phyloP scores from a whole-genome alignment of 1,140 invertebrate species.

The Lerema accius region DNA sequence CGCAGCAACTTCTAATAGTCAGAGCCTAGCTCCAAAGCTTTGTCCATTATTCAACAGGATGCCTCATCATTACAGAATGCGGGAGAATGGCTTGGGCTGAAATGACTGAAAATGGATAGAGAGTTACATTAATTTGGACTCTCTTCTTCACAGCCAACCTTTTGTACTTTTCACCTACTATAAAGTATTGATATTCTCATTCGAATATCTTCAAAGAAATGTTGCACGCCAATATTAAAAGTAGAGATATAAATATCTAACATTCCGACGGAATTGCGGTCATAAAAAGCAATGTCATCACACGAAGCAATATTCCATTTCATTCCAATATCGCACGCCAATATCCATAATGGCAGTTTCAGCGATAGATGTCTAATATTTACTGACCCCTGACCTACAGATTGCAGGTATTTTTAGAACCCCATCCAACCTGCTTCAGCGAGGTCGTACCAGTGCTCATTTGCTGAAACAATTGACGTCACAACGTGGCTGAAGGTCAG shows the following conservation, averaged over 20 bases:
- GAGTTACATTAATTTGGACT: too few relatives aligned
- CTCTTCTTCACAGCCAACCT: too few relatives aligned
- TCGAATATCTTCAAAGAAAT: background rate
- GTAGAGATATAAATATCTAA: background rate
- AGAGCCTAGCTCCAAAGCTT: too few relatives aligned
- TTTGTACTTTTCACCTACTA: too few relatives aligned
- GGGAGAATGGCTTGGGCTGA: too few relatives aligned
- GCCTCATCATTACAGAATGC: too few relatives aligned
- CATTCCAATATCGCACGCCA: constrained; percentile 27
- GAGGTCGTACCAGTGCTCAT: constrained; percentile 66
- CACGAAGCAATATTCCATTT: constrained; percentile 11
- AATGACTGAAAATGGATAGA: too few relatives aligned
- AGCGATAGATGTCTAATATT: constrained; percentile 24
- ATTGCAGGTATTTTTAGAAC: constrained; percentile 73
- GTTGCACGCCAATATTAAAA: constrained; percentile 1
- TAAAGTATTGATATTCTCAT: background rate
- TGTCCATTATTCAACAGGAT: too few relatives aligned
- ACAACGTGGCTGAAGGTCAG: constrained; percentile 61
- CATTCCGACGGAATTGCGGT: background rate
- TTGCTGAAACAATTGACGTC: constrained; percentile 80
- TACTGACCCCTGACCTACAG: constrained; percentile 69
- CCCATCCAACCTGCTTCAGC: constrained; percentile 56
- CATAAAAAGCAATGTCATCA: constrained; percentile 19
- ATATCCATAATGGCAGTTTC: constrained; percentile 28
- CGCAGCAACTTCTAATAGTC: too few relatives aligned